These are phyloP conservation scores for Cerastoderma edule DNA, from an alignment of 2,888 invertebrate genomes.

Conservation along the genomic window DNA sequence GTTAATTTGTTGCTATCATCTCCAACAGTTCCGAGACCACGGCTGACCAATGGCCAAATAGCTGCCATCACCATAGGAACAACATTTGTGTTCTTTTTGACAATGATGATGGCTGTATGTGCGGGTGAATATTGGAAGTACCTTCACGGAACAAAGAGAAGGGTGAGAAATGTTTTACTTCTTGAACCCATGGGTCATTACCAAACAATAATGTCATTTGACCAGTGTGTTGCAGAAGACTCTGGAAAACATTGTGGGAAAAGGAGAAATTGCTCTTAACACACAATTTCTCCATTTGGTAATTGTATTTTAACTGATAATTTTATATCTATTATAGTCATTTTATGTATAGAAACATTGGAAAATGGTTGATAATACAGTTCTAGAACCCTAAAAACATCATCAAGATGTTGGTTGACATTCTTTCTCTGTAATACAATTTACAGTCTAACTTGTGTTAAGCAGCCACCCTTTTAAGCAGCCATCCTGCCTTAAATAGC, in stretches of 20 bases:
- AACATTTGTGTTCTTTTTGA: conserved; percentile 47
- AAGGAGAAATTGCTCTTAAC: background rate
- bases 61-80: conserved; percentile 42
- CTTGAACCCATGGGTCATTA: background rate
- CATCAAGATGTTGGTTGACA: too few species aligned
- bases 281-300: background rate
- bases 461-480: too few species aligned
- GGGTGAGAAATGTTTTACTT: conserved; percentile 25
- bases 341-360: too few species aligned
- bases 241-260: conserved; percentile 1
- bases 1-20: background rate
- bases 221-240: background rate
- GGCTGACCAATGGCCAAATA: conserved; percentile 41
- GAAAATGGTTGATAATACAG: too few species aligned
- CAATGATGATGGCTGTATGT: conserved; percentile 48
- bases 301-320: too few species aligned
- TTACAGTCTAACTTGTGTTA: too few species aligned
- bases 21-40: background rate
- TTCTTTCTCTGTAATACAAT: too few species aligned
- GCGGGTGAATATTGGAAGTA: conserved; percentile 50
- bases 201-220: background rate
- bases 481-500: too few species aligned
- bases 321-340: too few species aligned
- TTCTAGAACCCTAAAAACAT: too few species aligned
- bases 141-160: conserved; percentile 37